Percentiles rank a stretch among this genome's conserved stretches.
These are phyloP conservation scores for Ophion costatus DNA, from an alignment of 2,888 invertebrate species.

Conservation along the genomic window DNA sequence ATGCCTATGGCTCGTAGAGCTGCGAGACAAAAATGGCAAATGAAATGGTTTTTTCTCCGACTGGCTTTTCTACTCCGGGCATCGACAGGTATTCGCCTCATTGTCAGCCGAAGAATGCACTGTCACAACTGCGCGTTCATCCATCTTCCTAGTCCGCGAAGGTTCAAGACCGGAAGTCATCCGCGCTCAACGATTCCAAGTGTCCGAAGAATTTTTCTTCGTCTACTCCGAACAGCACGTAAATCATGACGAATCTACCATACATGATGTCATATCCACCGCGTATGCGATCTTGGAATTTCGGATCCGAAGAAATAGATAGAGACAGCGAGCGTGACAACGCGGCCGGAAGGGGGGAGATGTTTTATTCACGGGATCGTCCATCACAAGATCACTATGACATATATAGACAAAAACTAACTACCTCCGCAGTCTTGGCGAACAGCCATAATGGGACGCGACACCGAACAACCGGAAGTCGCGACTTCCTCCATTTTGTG, in stretches of 20 bases:
- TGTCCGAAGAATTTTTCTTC: conserved; percentile 37
- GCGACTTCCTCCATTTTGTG: conserved; percentile 58
- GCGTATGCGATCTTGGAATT: conserved; percentile 34
- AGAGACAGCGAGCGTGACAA: background rate
- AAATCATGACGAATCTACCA: background rate
- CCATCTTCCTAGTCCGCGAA: conserved; percentile 15
- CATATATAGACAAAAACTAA: conserved; percentile 10
- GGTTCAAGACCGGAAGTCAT: conserved; percentile 44
- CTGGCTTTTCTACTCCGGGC: background rate
- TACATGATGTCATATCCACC: background rate
- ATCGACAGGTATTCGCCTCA: background rate
- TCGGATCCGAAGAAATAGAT: conserved; percentile 25
- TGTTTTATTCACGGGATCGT: conserved; percentile 36
- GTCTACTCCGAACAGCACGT: background rate
- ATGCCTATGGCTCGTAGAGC: background rate
- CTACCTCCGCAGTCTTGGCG: conserved; percentile 26
- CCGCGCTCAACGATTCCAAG: conserved; percentile 17
- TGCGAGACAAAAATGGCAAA: background rate
- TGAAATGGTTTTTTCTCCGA: background rate
- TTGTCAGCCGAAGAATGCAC: background rate
- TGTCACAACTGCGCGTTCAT: background rate
- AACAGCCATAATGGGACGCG: conserved; percentile 50
- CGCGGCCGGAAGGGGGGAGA: background rate
- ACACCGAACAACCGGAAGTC: conserved; percentile 51
- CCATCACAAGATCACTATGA: background rate